A percentile compares a stretch with the other conserved stretches of the same genome.
These are phyloP conservation scores for Gymnosoma rotundatum DNA, from an alignment of 2,888 invertebrate species.

Conservation along the genomic window DNA sequence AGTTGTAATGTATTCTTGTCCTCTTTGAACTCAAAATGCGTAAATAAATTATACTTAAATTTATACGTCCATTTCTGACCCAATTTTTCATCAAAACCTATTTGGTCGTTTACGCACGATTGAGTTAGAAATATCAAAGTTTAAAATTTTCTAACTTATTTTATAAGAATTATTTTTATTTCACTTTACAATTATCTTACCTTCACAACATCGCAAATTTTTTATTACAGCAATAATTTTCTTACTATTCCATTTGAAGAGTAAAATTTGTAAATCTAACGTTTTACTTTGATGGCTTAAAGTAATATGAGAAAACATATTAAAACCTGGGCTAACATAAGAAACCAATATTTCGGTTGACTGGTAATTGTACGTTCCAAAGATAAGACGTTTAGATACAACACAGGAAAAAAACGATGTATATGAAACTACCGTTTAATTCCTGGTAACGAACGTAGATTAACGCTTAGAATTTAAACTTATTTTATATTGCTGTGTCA, in stretches of 20 bases:
- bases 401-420: constrained; percentile 42
- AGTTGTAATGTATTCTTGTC: no score
- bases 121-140: no score
- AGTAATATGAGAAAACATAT: constrained; percentile 24
- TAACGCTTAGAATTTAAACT: neutral
- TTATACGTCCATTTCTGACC: no score
- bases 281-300: constrained; percentile 53
- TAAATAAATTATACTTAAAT: no score
- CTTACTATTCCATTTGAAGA: constrained; percentile 58
- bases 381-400: constrained; percentile 29
- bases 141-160: no score
- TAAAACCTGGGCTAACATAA: neutral
- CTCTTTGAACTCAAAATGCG: no score
- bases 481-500: no score
- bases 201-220: constrained; percentile 58
- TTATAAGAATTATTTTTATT: no score
- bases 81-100: no score
- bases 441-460: neutral
- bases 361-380: constrained; percentile 4
- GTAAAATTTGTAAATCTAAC: constrained; percentile 47
- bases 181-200: constrained; percentile 51
- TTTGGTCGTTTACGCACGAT: no score
- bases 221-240: constrained; percentile 55
- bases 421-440: constrained; percentile 56
- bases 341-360: constrained; percentile 7